Evolutionary conservation across 1,140 invertebrate species (phyloP).

Genomic region (Formica selysi): DNA sequence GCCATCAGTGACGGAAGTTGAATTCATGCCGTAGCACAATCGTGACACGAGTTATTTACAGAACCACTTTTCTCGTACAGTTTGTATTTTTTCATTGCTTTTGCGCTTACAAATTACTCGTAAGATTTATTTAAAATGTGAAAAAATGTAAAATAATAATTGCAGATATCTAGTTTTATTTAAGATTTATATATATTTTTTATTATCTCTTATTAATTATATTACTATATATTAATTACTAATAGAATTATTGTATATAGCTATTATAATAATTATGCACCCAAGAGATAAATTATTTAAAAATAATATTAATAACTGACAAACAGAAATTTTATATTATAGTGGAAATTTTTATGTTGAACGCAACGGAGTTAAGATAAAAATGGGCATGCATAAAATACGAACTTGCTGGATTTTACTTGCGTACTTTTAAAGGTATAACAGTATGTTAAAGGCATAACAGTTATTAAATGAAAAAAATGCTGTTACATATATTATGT

Average conservation of each 20-base stretch:
- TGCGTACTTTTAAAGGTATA: too few species aligned
- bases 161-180: not conserved
- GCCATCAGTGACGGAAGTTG: slow-evolving; percentile 29
- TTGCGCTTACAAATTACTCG: not conserved
- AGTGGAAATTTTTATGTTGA: not conserved
- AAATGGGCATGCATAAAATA: not conserved
- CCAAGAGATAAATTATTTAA: not conserved
- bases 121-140: too few species aligned
- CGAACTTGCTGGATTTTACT: not conserved
- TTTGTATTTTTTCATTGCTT: not conserved
- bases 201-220: not conserved
- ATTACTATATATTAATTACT: not conserved
- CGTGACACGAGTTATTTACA: slow-evolving; percentile 17
- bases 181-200: not conserved
- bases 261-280: not conserved
- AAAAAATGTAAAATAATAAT: not conserved
- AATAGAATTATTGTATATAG: not conserved
- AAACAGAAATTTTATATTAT: not conserved
- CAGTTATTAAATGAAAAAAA: not conserved
- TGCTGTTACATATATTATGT: not conserved
- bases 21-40: slow-evolving; percentile 23
- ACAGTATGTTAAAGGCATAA: too few species aligned
- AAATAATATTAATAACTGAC: not conserved
- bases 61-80: not conserved
- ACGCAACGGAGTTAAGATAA: not conserved